Evolutionary conservation across 2,888 invertebrate genomes (phyloP).

Genomic region (Gibbula magus): DNA sequence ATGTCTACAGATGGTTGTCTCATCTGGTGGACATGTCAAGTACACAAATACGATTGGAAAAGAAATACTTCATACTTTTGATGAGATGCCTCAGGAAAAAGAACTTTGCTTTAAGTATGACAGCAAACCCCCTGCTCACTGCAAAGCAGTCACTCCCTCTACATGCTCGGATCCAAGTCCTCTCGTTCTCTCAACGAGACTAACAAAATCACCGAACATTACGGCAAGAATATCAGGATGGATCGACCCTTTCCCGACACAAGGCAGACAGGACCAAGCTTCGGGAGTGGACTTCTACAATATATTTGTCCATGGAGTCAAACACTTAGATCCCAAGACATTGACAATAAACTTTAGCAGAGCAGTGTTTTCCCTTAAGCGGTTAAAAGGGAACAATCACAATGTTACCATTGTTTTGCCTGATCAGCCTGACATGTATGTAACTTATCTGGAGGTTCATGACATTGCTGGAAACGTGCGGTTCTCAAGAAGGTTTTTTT

Average conservation of each 20-base stretch:
- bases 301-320: conserved; percentile 25
- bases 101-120: too few species aligned
- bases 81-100: too few species aligned
- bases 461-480: conserved; percentile 26
- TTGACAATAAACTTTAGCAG: neutral
- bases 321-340: conserved; percentile 24
- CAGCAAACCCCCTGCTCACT: conserved; percentile 13
- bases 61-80: too few species aligned
- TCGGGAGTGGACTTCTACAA: conserved; percentile 36
- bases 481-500: conserved; percentile 12
- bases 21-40: conserved; percentile 3
- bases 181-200: neutral
- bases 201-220: conserved; percentile 28
- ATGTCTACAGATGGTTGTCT: neutral
- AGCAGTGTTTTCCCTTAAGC: neutral
- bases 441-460: neutral
- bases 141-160: neutral
- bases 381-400: neutral
- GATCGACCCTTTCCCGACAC: conserved; percentile 42
- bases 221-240: conserved; percentile 39
- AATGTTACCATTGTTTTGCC: neutral
- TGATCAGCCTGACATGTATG: conserved; percentile 11
- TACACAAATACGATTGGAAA: too few species aligned
- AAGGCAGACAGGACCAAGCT: conserved; percentile 31
- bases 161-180: neutral